Evolutionary conservation across 2,113 vertebrate species (phyloP).

Genomic region (Tautogolabrus adspersus): DNA sequence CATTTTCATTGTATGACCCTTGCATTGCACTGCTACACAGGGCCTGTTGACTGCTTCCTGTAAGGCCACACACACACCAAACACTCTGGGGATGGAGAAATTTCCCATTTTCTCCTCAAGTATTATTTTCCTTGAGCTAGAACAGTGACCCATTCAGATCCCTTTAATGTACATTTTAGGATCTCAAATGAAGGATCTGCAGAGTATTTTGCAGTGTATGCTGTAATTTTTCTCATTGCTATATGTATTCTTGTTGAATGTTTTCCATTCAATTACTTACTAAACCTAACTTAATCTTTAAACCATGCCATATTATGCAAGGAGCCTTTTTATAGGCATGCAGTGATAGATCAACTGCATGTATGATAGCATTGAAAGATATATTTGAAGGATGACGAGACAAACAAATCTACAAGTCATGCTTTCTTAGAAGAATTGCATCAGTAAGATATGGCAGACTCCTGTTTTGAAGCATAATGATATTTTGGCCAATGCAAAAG

Average conservation of each 20-base stretch:
- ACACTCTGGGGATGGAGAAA: constrained; percentile 24
- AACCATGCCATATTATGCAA: not conserved
- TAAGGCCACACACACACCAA: constrained; percentile 42
- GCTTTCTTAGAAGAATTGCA: too few relatives aligned
- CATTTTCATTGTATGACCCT: constrained; percentile 22
- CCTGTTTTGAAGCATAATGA: too few relatives aligned
- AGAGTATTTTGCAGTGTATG: not conserved
- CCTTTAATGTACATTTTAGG: not conserved
- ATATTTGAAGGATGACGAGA: too few relatives aligned
- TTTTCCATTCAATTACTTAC: not conserved
- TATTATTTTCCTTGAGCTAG: constrained; percentile 20
- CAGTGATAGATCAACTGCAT: too few relatives aligned
- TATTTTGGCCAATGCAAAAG: too few relatives aligned
- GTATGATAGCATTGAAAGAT: too few relatives aligned
- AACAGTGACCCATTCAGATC: constrained; percentile 6
- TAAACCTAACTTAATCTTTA: not conserved
- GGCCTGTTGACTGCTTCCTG: constrained; percentile 38
- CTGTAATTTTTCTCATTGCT: not conserved
- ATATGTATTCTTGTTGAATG: not conserved
- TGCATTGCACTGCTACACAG: constrained; percentile 27
- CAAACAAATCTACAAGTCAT: too few relatives aligned
- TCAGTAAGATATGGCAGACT: too few relatives aligned
- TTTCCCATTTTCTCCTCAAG: constrained; percentile 13
- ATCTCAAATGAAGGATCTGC: not conserved
- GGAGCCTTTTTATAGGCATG: not conserved